Evolutionary conservation across 1,140 invertebrate species (phyloP), one percentile per base, ranked within the genome.

Genomic region (Zaprionus taronus): DNA sequence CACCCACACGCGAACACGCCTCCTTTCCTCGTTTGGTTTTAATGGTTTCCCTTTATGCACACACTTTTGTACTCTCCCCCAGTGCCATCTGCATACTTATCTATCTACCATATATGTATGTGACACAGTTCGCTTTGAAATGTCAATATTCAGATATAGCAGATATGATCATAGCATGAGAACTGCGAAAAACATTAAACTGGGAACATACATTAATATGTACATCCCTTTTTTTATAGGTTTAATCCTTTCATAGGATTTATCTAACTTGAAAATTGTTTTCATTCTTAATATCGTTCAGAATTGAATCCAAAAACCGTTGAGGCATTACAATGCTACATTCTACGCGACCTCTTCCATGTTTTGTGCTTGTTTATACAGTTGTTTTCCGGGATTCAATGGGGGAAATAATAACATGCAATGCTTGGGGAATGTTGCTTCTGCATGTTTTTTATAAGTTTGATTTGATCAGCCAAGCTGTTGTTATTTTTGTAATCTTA

Each of bases 401-500:
- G 20, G 44, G 44, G 41, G 4, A 24, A 53, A 64, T 24, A n/a
- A 57, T 15, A 9, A 5, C 14, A 5, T 56, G 12, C 26, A 58
- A 51, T 61, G 55, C 62, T 64, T 82, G 51, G 56, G 56, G 26
- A 34, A 58, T 75, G 67, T 75, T 71, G 66, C 49, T 64, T 65
- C 84, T 89, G 85, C 79, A 90, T 90, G 83, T 75, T 76, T 53
- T 67, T 53, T 77, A 56, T 72, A 61, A 68, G n/a, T 67, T 58
- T 75, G 44, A 41, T 75, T 76, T 76, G 57, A 26, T 72, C 60
- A 55, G 68, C 47, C 36, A 60, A 17, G 57, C 67, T 72, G 66
- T 70, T 71, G 47, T 74, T 67, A 31, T 70, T 53, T 15, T 68
- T 51, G 31, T 70, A 31, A 14, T 28, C 60, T 24, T 12, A 70